These are phyloP conservation scores for Orestias chungarensis DNA, from an alignment of 2,797 vertebrate species.

Conservation along the genomic window DNA sequence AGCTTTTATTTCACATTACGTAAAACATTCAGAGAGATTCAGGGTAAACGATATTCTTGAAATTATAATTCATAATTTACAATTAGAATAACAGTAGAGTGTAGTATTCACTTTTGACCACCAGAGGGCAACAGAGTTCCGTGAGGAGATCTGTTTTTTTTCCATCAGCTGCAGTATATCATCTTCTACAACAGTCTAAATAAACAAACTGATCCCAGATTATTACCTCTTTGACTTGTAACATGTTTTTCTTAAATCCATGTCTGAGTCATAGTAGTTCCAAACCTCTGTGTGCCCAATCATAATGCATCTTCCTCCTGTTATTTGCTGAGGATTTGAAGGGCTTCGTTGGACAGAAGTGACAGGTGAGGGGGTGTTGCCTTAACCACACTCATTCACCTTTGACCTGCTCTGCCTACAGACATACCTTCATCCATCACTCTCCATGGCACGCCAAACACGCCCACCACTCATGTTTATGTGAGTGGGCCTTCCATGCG, in stretches of 20 bases:
- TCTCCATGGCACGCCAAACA: conserved; percentile 54
- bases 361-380: conserved; percentile 79
- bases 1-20: neutral
- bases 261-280: neutral
- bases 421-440: conserved; percentile 71
- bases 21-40: neutral
- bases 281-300: neutral
- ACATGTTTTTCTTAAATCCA: neutral
- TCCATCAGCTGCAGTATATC: neutral
- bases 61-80: neutral
- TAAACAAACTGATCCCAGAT: neutral
- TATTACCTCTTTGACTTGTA: neutral
- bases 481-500: conserved; percentile 33
- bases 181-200: neutral
- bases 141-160: neutral
- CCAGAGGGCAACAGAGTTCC: conserved; percentile 44
- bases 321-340: conserved; percentile 12
- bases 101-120: conserved; percentile 23
- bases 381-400: neutral
- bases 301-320: neutral
- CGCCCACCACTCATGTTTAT: conserved; percentile 54
- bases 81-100: neutral
- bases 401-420: conserved; percentile 21
- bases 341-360: conserved; percentile 41
- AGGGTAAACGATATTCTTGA: neutral